phyloP scores from a whole-genome alignment of 2,888 invertebrate genomes.

The Salpingus planirostris region DNA sequence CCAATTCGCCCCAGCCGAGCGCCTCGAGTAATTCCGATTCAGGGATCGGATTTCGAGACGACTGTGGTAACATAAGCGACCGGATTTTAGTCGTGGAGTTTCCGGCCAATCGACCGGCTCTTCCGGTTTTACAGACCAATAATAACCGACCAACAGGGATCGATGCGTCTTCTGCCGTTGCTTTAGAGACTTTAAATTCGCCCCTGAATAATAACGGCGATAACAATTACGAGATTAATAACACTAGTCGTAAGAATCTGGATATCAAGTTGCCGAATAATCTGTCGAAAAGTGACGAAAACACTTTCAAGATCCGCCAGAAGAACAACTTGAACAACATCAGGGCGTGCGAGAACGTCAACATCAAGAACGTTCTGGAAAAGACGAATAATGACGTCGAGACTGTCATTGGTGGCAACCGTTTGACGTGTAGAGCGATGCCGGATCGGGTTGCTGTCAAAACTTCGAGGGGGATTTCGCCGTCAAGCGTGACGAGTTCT shows the following conservation, averaged over 20 bases:
- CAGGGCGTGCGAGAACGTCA: slow-evolving; percentile 30
- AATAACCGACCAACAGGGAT: slow-evolving; percentile 34
- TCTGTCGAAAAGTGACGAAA: slow-evolving; percentile 14
- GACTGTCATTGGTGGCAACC: slow-evolving; percentile 25
- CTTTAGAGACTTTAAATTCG: slow-evolving; percentile 26
- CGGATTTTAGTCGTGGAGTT: slow-evolving; percentile 72
- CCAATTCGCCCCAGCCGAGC: slow-evolving; percentile 79
- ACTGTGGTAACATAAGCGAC: slow-evolving; percentile 75
- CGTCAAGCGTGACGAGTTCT: slow-evolving; percentile 19
- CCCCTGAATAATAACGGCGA: slow-evolving; percentile 24
- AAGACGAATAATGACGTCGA: slow-evolving; percentile 23
- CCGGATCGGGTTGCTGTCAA: slow-evolving; percentile 47
- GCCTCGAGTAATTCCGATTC: slow-evolving; percentile 92
- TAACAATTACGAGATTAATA: slow-evolving; percentile 17
- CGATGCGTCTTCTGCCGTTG: slow-evolving; percentile 31
- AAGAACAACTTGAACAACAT: slow-evolving; percentile 36
- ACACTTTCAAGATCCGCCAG: slow-evolving; percentile 23
- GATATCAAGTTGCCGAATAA: slow-evolving; percentile 18
- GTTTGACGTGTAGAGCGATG: slow-evolving; percentile 59
- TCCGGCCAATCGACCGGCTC: slow-evolving; percentile 42
- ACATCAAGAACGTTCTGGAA: slow-evolving; percentile 25
- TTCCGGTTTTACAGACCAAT: slow-evolving; percentile 21
- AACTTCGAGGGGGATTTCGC: slow-evolving; percentile 15
- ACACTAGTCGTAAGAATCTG: slow-evolving; percentile 18
- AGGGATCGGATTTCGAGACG: slow-evolving; percentile 88